Evolutionary conservation across 2,797 vertebrate species (phyloP).

Genomic region (Sitta carolinensis): DNA sequence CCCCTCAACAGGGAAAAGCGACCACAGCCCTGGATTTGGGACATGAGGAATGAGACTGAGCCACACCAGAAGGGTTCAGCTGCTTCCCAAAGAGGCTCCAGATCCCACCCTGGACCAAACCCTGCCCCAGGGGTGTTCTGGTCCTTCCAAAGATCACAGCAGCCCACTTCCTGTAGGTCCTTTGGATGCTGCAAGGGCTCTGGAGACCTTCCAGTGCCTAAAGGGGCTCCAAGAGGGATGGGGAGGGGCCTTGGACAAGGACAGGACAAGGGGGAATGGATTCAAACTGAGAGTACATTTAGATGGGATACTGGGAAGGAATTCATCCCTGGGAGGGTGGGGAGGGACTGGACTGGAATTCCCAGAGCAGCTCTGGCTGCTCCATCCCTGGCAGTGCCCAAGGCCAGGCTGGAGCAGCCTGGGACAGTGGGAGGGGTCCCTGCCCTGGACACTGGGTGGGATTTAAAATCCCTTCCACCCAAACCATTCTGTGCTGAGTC

Average conservation of each 20-base stretch:
- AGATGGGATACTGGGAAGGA: background rate
- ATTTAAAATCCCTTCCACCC: background rate
- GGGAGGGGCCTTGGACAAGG: background rate
- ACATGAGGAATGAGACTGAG: fast-evolving
- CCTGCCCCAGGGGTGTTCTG: background rate
- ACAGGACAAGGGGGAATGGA: background rate
- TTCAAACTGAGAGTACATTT: background rate
- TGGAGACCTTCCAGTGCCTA: background rate
- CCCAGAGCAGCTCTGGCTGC: background rate
- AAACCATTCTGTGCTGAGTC: background rate
- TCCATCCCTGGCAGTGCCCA: background rate
- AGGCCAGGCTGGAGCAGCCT: background rate
- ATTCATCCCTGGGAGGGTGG: background rate
- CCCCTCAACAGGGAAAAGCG: background rate
- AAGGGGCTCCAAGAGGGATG: background rate
- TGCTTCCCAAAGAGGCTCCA: background rate
- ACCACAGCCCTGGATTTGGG: background rate
- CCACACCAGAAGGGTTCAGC: background rate
- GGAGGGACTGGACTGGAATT: background rate
- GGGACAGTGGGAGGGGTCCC: background rate
- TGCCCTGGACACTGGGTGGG: background rate
- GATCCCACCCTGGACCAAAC: background rate
- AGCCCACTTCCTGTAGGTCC: fast-evolving
- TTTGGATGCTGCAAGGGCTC: background rate
- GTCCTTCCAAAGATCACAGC: background rate